phyloP scores from a whole-genome alignment of 2,113 vertebrate genomes.

The Gracilinanus agilis region DNA sequence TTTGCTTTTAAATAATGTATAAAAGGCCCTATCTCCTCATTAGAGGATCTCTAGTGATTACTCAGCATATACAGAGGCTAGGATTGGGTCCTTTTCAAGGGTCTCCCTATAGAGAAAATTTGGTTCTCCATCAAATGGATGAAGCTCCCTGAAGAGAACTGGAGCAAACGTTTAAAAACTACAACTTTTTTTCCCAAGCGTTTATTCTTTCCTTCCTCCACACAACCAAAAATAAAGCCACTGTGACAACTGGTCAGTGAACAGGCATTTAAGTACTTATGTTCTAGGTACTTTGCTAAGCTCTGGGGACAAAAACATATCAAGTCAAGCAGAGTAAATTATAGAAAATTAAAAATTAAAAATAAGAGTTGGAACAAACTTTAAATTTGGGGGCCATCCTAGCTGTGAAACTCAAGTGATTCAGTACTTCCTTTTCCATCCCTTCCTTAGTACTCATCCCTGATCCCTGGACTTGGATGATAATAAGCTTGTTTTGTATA shows the following conservation, averaged over 20 bases:
- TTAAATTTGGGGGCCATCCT: background rate
- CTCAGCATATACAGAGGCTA: background rate
- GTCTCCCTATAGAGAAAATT: background rate
- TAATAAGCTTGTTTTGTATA: background rate
- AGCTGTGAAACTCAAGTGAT: background rate
- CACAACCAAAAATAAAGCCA: background rate
- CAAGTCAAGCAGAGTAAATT: background rate
- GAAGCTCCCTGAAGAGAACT: background rate
- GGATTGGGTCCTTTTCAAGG: background rate
- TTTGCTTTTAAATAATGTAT: background rate
- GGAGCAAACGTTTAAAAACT: background rate
- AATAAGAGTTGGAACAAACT: background rate
- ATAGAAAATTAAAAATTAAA: no score
- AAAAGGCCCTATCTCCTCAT: background rate
- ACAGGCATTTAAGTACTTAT: background rate
- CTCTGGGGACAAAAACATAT: background rate
- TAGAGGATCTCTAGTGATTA: background rate
- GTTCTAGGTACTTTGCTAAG: background rate
- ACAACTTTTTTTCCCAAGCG: background rate
- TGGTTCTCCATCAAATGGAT: background rate
- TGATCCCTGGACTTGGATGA: background rate
- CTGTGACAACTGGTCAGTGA: background rate
- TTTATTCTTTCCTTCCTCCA: background rate
- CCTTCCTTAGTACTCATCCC: background rate
- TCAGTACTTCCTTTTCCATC: background rate